Conservation (phyloP, 2,888 invertebrate species). For the Tolmerus cingulatus region DNA sequence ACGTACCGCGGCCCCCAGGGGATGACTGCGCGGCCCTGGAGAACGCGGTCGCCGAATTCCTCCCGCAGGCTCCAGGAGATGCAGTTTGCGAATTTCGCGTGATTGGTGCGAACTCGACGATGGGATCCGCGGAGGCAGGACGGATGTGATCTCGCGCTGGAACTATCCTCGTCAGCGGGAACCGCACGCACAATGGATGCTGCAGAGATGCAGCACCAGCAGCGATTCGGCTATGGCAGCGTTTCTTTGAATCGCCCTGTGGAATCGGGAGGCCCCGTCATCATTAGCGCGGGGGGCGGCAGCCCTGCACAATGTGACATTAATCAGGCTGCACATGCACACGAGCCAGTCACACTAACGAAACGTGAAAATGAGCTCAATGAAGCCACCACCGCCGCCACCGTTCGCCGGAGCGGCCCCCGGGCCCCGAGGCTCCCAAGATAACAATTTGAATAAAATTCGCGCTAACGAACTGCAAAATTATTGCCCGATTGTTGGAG, state of each 20-base stretch:
- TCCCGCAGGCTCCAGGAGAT: neutral
- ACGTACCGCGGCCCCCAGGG: neutral
- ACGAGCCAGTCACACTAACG: neutral
- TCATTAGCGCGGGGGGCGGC: neutral
- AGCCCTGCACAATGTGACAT: conserved; percentile 23
- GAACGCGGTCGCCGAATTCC: neutral
- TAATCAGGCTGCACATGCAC: conserved; percentile 38
- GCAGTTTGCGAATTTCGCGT: neutral
- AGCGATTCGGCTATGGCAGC: neutral
- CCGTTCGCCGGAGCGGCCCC: neutral
- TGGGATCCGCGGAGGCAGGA: neutral
- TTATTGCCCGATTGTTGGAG: conserved; percentile 37
- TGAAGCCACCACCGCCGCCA: neutral
- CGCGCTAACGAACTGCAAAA: conserved; percentile 40
- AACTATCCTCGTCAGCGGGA: neutral
- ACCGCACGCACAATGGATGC: neutral
- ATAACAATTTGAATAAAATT: conserved; percentile 37
- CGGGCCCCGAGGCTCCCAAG: neutral
- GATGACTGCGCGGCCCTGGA: neutral
- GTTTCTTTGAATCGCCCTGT: neutral
- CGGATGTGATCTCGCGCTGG: neutral
- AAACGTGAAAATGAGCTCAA: conserved; percentile 14
- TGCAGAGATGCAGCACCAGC: neutral
- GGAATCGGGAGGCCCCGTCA: neutral
- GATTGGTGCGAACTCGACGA: neutral